These are phyloP conservation scores for Sarcoramphus papa DNA, from an alignment of 2,797 vertebrate species.

Conservation along the genomic window DNA sequence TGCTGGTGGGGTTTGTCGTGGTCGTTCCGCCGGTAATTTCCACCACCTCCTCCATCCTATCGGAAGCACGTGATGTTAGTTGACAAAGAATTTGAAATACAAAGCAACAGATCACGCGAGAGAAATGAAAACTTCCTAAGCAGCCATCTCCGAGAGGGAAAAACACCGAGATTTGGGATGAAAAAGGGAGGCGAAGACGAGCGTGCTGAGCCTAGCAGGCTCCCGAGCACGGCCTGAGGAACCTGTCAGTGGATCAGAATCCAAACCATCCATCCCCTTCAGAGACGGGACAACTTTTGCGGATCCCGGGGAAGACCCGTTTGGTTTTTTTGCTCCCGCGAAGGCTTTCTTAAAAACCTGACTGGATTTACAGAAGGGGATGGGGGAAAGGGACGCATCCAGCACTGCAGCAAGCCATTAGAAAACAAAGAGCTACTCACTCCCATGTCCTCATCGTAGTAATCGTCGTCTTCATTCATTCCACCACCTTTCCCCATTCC, in stretches of 20 bases:
- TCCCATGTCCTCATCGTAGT: slow-evolving; percentile 88
- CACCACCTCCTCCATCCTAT: slow-evolving; percentile 76
- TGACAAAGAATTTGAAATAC: neutral
- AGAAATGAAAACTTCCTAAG: neutral
- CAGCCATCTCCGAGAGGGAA: neutral
- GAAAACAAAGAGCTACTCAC: slow-evolving; percentile 65
- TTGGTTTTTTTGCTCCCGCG: rapidly evolving
- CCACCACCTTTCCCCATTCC: slow-evolving; percentile 76
- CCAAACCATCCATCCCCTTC: neutral
- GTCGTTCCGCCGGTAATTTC: slow-evolving; percentile 79
- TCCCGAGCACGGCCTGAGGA: neutral
- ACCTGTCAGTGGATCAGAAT: too few relatives aligned
- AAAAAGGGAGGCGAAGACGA: neutral
- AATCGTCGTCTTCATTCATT: slow-evolving; percentile 85
- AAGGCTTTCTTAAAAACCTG: neutral
- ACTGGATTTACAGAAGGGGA: neutral
- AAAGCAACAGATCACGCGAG: rapidly evolving
- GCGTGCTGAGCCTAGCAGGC: neutral
- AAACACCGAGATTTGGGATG: neutral
- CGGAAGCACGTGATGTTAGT: neutral
- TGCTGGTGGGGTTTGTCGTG: slow-evolving; percentile 87
- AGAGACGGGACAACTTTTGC: rapidly evolving
- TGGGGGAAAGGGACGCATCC: too few relatives aligned
- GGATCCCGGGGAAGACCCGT: neutral
- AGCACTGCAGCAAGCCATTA: neutral